Conservation (phyloP, 2,113 vertebrate species). For the Xyliphius kryptos region DNA sequence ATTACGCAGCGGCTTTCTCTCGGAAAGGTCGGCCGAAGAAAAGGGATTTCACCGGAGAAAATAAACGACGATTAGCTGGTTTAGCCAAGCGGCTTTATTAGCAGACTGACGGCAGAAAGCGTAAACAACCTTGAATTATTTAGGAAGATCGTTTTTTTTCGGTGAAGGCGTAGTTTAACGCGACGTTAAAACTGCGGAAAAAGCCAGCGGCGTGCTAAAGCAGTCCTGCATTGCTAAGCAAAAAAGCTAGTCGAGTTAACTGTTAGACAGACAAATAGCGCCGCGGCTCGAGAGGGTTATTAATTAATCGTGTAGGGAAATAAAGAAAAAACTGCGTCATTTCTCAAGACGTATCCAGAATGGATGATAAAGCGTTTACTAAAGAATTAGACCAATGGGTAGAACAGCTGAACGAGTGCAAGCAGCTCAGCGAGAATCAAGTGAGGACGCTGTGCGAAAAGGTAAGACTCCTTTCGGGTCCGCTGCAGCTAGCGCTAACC, state of each 20-base stretch:
- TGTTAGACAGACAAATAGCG: too few relatives aligned
- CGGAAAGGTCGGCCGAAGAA: constrained; percentile 48
- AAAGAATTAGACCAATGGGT: constrained; percentile 73
- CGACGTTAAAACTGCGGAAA: not conserved
- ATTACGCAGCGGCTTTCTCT: constrained; percentile 50
- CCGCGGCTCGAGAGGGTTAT: too few relatives aligned
- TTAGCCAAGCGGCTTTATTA: not conserved
- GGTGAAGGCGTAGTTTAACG: not conserved
- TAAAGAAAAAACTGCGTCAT: too few relatives aligned
- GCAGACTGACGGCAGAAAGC: not conserved
- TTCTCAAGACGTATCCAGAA: constrained; percentile 23
- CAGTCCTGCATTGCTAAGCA: constrained; percentile 14
- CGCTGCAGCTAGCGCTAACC: too few relatives aligned
- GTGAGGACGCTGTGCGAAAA: constrained; percentile 69
- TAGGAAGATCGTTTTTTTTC: not conserved
- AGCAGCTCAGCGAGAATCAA: constrained; percentile 68
- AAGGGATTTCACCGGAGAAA: too few relatives aligned
- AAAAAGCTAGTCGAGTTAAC: constrained; percentile 6
- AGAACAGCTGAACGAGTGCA: too few relatives aligned
- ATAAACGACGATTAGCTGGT: too few relatives aligned
- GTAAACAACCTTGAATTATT: not conserved
- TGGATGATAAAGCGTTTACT: constrained; percentile 71
- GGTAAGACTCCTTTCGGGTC: constrained; percentile 53
- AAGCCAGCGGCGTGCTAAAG: constrained; percentile 4
- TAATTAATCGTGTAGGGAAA: too few relatives aligned